These are phyloP conservation scores for Corythaixoides concolor DNA, from an alignment of 2,113 vertebrate genomes.

Conservation along the genomic window DNA sequence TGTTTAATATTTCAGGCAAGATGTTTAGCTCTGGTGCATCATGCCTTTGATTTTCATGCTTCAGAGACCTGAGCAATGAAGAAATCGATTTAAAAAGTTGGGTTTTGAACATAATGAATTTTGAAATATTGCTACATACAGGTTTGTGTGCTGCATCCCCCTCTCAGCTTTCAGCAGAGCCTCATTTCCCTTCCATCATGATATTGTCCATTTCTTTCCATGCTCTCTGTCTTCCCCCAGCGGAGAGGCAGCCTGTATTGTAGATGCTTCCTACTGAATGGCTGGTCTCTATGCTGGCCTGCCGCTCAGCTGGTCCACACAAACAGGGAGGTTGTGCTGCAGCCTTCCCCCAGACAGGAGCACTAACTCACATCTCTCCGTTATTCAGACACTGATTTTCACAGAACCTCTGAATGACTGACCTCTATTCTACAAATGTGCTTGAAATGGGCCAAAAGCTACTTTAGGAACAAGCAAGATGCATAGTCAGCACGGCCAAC, in stretches of 20 bases:
- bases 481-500: not conserved
- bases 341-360: not conserved
- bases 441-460: not conserved
- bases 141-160: not conserved
- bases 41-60: not conserved
- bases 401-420: not conserved
- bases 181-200: not conserved
- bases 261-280: not conserved
- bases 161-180: not conserved
- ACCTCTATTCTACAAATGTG: not conserved
- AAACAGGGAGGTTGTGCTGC: not conserved
- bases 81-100: not conserved
- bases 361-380: accelerated
- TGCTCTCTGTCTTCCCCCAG: too few relatives aligned
- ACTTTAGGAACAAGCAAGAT: not conserved
- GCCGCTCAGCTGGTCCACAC: not conserved
- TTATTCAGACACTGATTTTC: not conserved
- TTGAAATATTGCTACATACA: not conserved
- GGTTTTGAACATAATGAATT: not conserved
- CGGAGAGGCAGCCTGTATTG: not conserved
- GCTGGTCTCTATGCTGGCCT: not conserved
- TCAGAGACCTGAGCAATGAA: not conserved
- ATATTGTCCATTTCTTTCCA: not conserved
- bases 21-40: not conserved
- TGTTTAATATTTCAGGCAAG: not conserved